phyloP scores from a whole-genome alignment of 64 coral and sea anemone species.

The Astreopora myriophthalma region DNA sequence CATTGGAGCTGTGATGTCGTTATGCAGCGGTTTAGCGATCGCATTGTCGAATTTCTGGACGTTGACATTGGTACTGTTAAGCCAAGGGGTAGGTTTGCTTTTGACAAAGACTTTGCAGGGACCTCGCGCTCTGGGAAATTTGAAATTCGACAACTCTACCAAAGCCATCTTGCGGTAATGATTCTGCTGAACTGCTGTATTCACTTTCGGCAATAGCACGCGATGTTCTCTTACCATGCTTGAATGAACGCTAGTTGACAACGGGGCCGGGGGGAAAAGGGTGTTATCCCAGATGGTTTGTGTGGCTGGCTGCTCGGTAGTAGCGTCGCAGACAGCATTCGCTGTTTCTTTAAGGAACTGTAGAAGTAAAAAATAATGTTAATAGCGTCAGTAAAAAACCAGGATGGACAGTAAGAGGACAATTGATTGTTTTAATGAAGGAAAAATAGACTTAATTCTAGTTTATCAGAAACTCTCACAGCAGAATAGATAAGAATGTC shows the following conservation, averaged over 20 bases:
- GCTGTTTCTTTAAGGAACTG: slow-evolving; percentile 25
- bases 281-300: neutral
- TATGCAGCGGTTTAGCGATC: neutral
- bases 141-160: slow-evolving; percentile 29
- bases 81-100: slow-evolving; percentile 24
- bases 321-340: neutral
- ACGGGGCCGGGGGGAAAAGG: slow-evolving; percentile 3
- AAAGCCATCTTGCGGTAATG: slow-evolving; percentile 41
- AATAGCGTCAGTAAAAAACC: neutral
- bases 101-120: slow-evolving; percentile 60
- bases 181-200: neutral
- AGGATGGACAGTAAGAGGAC: neutral
- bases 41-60: slow-evolving; percentile 9
- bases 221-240: slow-evolving; percentile 37
- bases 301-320: neutral
- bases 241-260: slow-evolving; percentile 45
- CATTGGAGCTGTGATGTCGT: neutral
- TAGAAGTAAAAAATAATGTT: neutral
- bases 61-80: neutral
- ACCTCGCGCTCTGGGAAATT: slow-evolving; percentile 22
- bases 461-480: neutral
- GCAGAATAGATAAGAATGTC: neutral
- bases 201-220: slow-evolving; percentile 16
- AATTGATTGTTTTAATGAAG: neutral
- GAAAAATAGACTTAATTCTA: neutral